Base-by-base conservation (phyloP, 2,888 invertebrate genomes). In the Pyrrhia umbra region DNA sequence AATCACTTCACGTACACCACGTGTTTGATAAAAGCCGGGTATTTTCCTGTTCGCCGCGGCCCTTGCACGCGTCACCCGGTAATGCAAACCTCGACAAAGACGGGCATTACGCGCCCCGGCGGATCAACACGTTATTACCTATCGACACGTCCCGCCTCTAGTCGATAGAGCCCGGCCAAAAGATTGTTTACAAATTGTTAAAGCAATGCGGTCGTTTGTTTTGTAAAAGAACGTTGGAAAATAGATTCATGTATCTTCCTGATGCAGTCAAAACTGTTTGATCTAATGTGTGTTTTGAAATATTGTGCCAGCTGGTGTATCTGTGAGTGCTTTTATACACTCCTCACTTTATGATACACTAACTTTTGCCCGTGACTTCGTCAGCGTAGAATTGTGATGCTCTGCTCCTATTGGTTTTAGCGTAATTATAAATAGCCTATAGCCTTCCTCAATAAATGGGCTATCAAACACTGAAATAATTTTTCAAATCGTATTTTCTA, bases 81-180 rank as follows among this genome's bases (percentile, higher is more conserved):
- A 62, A 71, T 62, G 52, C 34, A 49, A 61, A 37, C 75, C 50
- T 23, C 75, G 20, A 68, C 75, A 75, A 62, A 75, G 69, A 43
- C 21, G 43, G 10, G 27, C 37, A 50, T 61, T 27, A 27, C 39
- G 23, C n/a, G 63, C 46, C 25, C 16, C 45, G 18, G 45, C 30
- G 55, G 49, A 73, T 50, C 74, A 62, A 75, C 56, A 57, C 49
- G 47, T 49, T 68, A 56, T 61, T 61, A 56, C 51, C 62, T 57
- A 57, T 68, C 47, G 39, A 60, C 61, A 18, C 59, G 50, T 37
- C 61, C 21, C 55, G 43, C 43, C 42, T 56, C 39, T 45, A 27
- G 43, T 20, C 49, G 37, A 51, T 25, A 30, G 27, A 23, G 13
- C 18, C 15, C 13, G 13, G 13, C 42, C 13, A n/a, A n/a, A 23